phyloP scores from a whole-genome alignment of 2,888 invertebrate genomes.

The Cheilosia urbana region DNA sequence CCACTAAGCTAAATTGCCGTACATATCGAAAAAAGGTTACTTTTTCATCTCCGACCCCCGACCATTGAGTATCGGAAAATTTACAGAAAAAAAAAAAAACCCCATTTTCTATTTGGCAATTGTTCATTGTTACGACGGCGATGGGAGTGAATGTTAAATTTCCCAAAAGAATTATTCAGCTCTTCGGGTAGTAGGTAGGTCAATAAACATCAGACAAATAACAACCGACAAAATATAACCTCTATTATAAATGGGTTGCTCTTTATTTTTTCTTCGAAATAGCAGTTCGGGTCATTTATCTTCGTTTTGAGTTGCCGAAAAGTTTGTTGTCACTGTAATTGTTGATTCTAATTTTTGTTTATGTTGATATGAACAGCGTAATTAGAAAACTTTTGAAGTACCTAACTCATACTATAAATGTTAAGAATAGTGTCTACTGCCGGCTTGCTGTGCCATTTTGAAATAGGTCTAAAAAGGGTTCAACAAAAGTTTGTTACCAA shows the following conservation, averaged over 20 bases:
- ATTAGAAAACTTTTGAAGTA: slow-evolving; percentile 42
- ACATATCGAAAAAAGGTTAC: slow-evolving; percentile 12
- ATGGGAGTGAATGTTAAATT: slow-evolving; percentile 29
- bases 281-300: slow-evolving; percentile 52
- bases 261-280: slow-evolving; percentile 28
- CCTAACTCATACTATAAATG: background rate
- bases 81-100: background rate
- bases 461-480: slow-evolving; percentile 39
- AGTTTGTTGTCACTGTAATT: slow-evolving; percentile 48
- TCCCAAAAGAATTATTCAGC: slow-evolving; percentile 50
- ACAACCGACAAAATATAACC: slow-evolving; percentile 34
- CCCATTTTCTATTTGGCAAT: slow-evolving; percentile 20
- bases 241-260: slow-evolving; percentile 5
- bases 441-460: background rate
- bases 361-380: slow-evolving; percentile 38
- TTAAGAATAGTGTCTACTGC: background rate
- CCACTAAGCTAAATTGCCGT: slow-evolving; percentile 11
- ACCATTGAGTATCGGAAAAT: slow-evolving; percentile 7
- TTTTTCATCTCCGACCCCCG: slow-evolving; percentile 22
- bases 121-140: slow-evolving; percentile 5
- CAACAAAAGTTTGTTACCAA: slow-evolving; percentile 23
- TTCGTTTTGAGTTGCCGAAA: slow-evolving; percentile 49
- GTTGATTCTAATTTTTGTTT: slow-evolving; percentile 17
- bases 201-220: slow-evolving; percentile 43
- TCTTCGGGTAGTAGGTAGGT: slow-evolving; percentile 6